Evolutionary conservation across 2,113 vertebrate genomes (phyloP).

Genomic region (Cavia porcellus): DNA sequence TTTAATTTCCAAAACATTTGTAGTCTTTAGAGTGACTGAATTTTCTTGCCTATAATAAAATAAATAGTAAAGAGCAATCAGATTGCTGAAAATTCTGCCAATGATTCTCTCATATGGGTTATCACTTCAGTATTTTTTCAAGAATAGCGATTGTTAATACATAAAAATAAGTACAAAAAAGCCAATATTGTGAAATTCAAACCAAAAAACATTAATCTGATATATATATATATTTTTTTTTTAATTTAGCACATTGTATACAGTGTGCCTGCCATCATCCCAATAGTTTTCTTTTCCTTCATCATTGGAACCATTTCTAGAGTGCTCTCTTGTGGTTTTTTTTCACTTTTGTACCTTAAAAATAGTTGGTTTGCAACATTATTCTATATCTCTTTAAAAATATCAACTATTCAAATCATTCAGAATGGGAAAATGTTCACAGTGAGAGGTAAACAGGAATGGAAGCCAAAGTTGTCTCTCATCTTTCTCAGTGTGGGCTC

Average conservation of each 20-base stretch:
- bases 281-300: not conserved
- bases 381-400: not conserved
- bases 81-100: not conserved
- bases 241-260: not conserved
- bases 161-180: not conserved
- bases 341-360: not conserved
- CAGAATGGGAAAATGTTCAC: not conserved
- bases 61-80: not conserved
- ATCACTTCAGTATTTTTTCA: not conserved
- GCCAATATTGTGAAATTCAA: not conserved
- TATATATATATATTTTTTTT: not conserved
- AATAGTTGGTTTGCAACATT: not conserved
- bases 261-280: not conserved
- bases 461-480: not conserved
- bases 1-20: constrained; percentile 6
- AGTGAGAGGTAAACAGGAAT: not conserved
- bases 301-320: not conserved
- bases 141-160: not conserved
- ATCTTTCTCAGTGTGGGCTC: not conserved
- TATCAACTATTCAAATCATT: not conserved
- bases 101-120: not conserved
- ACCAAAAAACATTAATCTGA: constrained; percentile 14
- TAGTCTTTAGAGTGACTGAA: not conserved
- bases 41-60: constrained; percentile 18
- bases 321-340: not conserved